phyloP scores from a whole-genome alignment of 2,797 vertebrate genomes.

The Scomberomorus guttatus region DNA sequence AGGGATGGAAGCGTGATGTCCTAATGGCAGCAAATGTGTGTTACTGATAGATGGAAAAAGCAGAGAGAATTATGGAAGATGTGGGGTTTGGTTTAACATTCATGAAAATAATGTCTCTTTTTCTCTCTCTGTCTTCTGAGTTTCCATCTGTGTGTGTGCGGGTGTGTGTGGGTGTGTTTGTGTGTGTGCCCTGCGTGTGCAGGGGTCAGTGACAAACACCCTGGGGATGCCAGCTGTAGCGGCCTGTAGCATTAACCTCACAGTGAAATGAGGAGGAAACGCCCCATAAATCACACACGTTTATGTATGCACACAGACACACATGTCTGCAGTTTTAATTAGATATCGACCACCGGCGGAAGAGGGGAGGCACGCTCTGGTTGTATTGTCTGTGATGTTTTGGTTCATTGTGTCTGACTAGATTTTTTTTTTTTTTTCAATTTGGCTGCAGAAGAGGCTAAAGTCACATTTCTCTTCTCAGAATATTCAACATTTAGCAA shows the following conservation, averaged over 20 bases:
- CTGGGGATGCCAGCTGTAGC: slow-evolving; percentile 69
- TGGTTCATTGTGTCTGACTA: slow-evolving; percentile 53
- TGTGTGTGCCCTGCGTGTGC: background rate
- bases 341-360: slow-evolving; percentile 78
- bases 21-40: slow-evolving; percentile 8
- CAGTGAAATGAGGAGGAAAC: slow-evolving; percentile 71
- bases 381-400: slow-evolving; percentile 50
- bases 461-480: background rate
- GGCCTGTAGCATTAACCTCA: slow-evolving; percentile 69
- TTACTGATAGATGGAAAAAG: background rate
- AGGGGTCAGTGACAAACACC: slow-evolving; percentile 63
- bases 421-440: slow-evolving; percentile 3
- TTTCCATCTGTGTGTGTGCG: slow-evolving; percentile 28
- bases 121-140: slow-evolving; percentile 7
- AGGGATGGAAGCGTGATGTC: background rate
- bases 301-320: slow-evolving; percentile 35
- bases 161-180: slow-evolving; percentile 22
- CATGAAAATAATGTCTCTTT: slow-evolving; percentile 35
- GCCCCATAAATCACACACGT: slow-evolving; percentile 69
- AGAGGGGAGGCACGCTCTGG: slow-evolving; percentile 25
- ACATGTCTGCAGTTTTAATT: slow-evolving; percentile 78
- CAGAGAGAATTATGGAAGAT: background rate
- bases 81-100: slow-evolving; percentile 39
- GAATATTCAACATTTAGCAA: slow-evolving; percentile 15
- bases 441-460: slow-evolving; percentile 9